Evolutionary conservation across 23 tunicate species (phyloP).

Genomic region (Halocynthia roretzi): DNA sequence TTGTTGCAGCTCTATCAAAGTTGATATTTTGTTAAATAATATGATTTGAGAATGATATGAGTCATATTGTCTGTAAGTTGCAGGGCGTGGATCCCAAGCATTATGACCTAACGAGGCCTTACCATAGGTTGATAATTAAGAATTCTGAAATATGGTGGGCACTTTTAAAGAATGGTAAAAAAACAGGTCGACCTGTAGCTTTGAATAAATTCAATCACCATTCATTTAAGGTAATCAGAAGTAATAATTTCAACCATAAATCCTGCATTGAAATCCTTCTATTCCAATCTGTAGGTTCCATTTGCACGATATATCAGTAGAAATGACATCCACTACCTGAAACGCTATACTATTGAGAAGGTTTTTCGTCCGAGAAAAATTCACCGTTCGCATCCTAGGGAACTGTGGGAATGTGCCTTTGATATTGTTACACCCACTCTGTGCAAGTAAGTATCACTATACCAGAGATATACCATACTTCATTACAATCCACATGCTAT

Average conservation of each 20-base stretch:
- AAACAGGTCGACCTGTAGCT: not conserved
- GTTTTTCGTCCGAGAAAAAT: slow-evolving; percentile 47
- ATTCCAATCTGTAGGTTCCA: slow-evolving; percentile 52
- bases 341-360: slow-evolving; percentile 67
- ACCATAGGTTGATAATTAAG: too few relatives aligned
- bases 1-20: too few relatives aligned
- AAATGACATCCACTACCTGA: slow-evolving; percentile 39
- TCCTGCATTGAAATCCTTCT: not conserved
- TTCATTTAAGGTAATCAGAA: too few relatives aligned
- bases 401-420: slow-evolving; percentile 81
- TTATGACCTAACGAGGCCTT: too few relatives aligned
- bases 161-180: not conserved
- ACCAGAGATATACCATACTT: too few relatives aligned
- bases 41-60: too few relatives aligned
- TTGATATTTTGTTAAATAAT: too few relatives aligned
- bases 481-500: too few relatives aligned
- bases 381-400: slow-evolving; percentile 55
- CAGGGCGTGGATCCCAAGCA: too few relatives aligned
- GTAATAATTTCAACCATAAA: not conserved
- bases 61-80: too few relatives aligned
- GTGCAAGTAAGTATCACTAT: slow-evolving; percentile 8
- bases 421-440: slow-evolving; percentile 82
- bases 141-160: not conserved
- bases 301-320: slow-evolving; percentile 59
- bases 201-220: too few relatives aligned